Evolutionary conservation across 2,797 vertebrate genomes (phyloP), one percentile per base, ranked within the genome.

Genomic region (Molossus molossus): DNA sequence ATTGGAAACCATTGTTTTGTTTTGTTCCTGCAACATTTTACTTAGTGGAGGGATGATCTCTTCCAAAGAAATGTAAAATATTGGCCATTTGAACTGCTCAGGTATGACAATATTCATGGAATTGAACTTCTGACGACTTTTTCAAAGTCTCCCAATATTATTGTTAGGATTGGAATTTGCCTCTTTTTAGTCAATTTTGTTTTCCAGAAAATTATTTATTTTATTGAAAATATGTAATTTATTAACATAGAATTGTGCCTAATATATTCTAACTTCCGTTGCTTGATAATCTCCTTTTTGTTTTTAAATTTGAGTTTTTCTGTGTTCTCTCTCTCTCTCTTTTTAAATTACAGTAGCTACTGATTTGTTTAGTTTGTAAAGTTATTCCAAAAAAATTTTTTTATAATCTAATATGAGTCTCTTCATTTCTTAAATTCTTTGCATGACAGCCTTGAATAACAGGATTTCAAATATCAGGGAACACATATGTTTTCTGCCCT

Each of bases 161-260:
- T 67, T 45, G 15, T 57, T 79, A 73, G 2, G 18, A 79, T 55
- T 25, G 9, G 6, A 94, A 80, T 90, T 80, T 4, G 57, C 6
- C 65, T 60, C 55, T 20, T 72, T 77, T 90, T 13, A 60, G 50
- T 67, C 17, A 29, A 33, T 70, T 85, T 95, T 58, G 29, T 65
- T 89, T 65, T 89, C 29, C 25, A 87, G 58, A 90, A 73, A 67
- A 21, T 33, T 10, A n/a, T 48, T 17, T 81, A 53, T 37, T 91
- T 76, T 64, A 40, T 20, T 64, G 37, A 88, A 91, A 72, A 80
- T 83, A 58, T 77, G 10, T 77, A 60, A 90, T 87, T 77, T 86
- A 64, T 76, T 77, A 77, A 53, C n/a, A 57, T 33, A 3, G 4
- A 65, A 73, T 80, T 21, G 1, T 60, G 11, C 55, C 65, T 25